phyloP scores from a whole-genome alignment of 2,113 vertebrate species.

The Pogona vitticeps region DNA sequence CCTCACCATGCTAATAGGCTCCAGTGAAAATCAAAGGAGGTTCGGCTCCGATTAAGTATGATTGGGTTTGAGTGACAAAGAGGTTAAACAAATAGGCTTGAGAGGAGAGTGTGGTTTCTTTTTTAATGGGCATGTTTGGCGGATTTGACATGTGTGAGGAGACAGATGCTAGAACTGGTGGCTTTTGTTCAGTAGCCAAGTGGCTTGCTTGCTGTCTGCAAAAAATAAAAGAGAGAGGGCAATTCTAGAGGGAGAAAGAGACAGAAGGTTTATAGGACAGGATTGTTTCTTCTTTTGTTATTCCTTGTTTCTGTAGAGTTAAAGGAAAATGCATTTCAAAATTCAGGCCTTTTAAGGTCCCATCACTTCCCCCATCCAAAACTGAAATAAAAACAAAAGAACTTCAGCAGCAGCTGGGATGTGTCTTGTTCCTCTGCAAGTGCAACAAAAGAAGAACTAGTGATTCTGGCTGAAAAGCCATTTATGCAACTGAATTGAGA shows the following conservation, averaged over 20 bases:
- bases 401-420: slow-evolving; percentile 24
- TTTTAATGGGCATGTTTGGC: not conserved
- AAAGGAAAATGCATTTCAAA: slow-evolving; percentile 9
- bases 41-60: not conserved
- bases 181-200: slow-evolving; percentile 16
- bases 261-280: not conserved
- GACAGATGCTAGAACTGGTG: slow-evolving; percentile 26
- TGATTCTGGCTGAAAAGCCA: slow-evolving; percentile 7
- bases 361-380: not conserved
- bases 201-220: not conserved
- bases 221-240: too few species aligned
- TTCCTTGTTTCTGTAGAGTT: not conserved
- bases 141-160: not conserved
- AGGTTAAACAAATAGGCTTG: not conserved
- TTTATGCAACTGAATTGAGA: not conserved
- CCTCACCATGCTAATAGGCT: not conserved
- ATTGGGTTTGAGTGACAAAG: not conserved
- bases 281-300: not conserved
- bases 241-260: not conserved
- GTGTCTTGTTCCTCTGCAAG: not conserved
- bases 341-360: too few species aligned
- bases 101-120: not conserved
- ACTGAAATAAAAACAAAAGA: slow-evolving; percentile 5
- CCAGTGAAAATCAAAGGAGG: too few species aligned
- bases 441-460: not conserved